Percentiles rank a stretch among this genome's conserved stretches.
These are phyloP conservation scores for Helicoverpa zea DNA, from an alignment of 1,140 invertebrate species.

Conservation along the genomic window DNA sequence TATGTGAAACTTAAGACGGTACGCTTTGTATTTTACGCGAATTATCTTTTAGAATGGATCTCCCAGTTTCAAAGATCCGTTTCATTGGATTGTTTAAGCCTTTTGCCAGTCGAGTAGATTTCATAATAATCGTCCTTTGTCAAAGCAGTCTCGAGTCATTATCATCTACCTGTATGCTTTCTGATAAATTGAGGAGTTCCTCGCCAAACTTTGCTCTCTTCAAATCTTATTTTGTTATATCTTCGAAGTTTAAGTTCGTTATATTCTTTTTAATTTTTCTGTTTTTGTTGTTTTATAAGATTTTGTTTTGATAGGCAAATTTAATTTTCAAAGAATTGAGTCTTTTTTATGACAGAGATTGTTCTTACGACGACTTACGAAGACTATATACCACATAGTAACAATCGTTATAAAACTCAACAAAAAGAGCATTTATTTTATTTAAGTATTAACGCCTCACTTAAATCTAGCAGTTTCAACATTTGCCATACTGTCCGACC, in stretches of 20 bases:
- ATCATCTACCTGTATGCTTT: constrained; percentile 10
- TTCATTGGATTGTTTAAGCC: constrained; percentile 28
- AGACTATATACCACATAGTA: neutral
- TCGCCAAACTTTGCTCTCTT: too few relatives aligned
- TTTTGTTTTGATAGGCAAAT: too few relatives aligned
- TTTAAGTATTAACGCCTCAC: constrained; percentile 1
- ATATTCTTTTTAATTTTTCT: too few relatives aligned
- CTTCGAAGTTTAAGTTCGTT: too few relatives aligned
- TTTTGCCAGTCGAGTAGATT: constrained; percentile 4
- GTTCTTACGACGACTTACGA: too few relatives aligned
- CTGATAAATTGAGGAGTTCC: neutral
- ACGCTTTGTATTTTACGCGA: constrained; percentile 44
- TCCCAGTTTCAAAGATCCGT: constrained; percentile 18
- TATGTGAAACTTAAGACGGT: constrained; percentile 46
- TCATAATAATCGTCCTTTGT: constrained; percentile 17
- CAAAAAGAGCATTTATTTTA: neutral
- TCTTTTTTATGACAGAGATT: too few relatives aligned
- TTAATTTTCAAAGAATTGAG: too few relatives aligned
- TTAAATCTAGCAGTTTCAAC: constrained; percentile 31
- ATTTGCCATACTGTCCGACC: constrained; percentile 16
- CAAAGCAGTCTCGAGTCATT: constrained; percentile 6
- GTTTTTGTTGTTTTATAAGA: too few relatives aligned
- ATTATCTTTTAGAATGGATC: constrained; percentile 49
- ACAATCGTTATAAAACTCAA: neutral
- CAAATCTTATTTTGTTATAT: too few relatives aligned